A percentile compares a stretch with the other conserved stretches of the same genome.
These are phyloP conservation scores for Schmidtea mediterranea DNA, from an alignment of 1,140 invertebrate species.

Conservation along the genomic window DNA sequence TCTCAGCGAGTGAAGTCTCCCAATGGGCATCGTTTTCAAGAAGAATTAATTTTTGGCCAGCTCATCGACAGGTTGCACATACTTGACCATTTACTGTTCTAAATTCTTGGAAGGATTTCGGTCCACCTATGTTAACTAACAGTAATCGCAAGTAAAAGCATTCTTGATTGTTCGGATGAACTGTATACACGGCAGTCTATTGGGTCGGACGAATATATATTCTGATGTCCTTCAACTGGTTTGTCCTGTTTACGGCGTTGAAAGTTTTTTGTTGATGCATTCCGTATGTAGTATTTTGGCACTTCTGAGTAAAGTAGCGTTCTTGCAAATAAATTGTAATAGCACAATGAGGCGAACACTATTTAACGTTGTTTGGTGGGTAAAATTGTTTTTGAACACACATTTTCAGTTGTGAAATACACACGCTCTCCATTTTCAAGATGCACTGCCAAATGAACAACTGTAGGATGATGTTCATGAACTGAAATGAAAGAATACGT, in stretches of 20 bases:
- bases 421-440: constrained; percentile 25
- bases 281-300: constrained; percentile 16
- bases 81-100: constrained; percentile 4
- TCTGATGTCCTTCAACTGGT: no score
- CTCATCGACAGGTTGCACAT: no score
- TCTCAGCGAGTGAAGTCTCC: no score
- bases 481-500: constrained; percentile 12
- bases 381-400: constrained; percentile 10
- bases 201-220: no score
- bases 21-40: no score
- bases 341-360: constrained; percentile 20
- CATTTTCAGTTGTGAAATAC: constrained; percentile 18
- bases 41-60: no score
- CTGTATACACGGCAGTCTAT: not conserved
- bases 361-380: constrained; percentile 22
- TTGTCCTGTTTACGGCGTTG: no score
- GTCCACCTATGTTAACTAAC: constrained; percentile 4
- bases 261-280: constrained; percentile 9
- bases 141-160: constrained; percentile 6
- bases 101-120: not conserved
- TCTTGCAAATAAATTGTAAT: constrained; percentile 13
- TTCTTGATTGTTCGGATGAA: constrained; percentile 4
- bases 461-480: constrained; percentile 22
- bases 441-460: constrained; percentile 27
- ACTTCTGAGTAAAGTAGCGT: constrained; percentile 14